Conservation (phyloP, 2,888 invertebrate genomes). For the Sipha maydis region DNA sequence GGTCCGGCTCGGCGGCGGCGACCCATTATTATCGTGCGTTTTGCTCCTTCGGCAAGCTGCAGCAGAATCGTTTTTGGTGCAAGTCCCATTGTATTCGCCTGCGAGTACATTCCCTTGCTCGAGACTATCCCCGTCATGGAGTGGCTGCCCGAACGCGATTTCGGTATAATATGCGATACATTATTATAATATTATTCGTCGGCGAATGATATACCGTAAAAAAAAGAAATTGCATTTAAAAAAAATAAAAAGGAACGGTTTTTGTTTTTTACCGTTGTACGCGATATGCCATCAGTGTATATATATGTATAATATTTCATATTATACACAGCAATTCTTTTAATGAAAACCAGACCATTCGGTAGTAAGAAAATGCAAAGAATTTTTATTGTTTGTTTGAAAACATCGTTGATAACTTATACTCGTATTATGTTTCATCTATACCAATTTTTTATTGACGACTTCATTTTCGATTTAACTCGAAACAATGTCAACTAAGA, state of each 20-base stretch:
- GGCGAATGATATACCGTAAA: not conserved
- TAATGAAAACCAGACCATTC: too few species aligned
- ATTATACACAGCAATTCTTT: not conserved
- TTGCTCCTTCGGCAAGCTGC: not conserved
- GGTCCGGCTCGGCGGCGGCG: conserved; percentile 1
- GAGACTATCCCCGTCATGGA: not conserved
- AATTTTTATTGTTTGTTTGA: too few species aligned
- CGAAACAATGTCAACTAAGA: too few species aligned
- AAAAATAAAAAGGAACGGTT: not conserved
- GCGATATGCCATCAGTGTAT: not conserved
- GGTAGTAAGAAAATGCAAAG: too few species aligned
- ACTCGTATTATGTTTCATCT: too few species aligned
- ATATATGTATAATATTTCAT: not conserved
- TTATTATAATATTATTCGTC: not conserved
- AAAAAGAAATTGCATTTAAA: too few species aligned
- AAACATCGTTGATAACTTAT: too few species aligned
- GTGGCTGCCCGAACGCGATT: not conserved
- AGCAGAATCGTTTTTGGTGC: not conserved
- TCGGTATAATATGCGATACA: not conserved
- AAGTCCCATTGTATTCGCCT: not conserved
- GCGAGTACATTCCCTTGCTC: not conserved
- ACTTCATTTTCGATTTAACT: too few species aligned
- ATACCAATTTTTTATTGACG: too few species aligned
- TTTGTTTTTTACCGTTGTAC: not conserved
- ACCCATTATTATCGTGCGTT: not conserved